Percentiles rank a stretch among this genome's conserved stretches.
Conservation (phyloP, 2,797 vertebrate genomes). For the Orientallactaga sibirica region DNA sequence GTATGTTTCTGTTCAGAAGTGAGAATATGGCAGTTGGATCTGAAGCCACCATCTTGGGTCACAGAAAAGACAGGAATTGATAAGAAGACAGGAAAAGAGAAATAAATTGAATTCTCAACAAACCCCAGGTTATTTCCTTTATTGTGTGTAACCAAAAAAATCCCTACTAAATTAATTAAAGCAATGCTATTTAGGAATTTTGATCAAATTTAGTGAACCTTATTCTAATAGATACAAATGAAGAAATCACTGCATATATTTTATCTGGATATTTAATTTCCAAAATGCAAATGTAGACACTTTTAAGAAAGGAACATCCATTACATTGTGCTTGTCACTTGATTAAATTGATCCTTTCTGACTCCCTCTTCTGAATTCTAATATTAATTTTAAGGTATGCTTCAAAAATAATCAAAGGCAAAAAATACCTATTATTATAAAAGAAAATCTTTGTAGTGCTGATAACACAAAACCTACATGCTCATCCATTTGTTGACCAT, state of each 20-base stretch:
- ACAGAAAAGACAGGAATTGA: background rate
- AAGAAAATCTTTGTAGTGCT: constrained; percentile 21
- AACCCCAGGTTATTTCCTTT: background rate
- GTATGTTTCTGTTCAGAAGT: background rate
- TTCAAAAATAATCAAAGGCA: constrained; percentile 52
- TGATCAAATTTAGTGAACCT: background rate
- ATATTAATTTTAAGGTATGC: background rate
- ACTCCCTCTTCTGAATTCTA: background rate
- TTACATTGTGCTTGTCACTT: background rate
- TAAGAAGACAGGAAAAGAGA: background rate
- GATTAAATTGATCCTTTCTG: constrained; percentile 36
- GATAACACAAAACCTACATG: background rate
- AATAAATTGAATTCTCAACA: background rate
- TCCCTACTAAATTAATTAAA: background rate
- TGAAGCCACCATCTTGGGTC: background rate
- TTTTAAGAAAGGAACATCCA: constrained; percentile 6
- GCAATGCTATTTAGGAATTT: background rate
- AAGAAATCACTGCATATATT: background rate
- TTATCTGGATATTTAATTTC: constrained; percentile 6
- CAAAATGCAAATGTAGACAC: background rate
- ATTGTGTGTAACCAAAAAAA: constrained; percentile 1
- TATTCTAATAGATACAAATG: background rate
- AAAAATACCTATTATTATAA: background rate
- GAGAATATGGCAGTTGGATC: background rate
- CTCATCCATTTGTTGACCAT: background rate